These are phyloP conservation scores for Mycteria americana DNA, from an alignment of 2,797 vertebrate species.

Conservation along the genomic window DNA sequence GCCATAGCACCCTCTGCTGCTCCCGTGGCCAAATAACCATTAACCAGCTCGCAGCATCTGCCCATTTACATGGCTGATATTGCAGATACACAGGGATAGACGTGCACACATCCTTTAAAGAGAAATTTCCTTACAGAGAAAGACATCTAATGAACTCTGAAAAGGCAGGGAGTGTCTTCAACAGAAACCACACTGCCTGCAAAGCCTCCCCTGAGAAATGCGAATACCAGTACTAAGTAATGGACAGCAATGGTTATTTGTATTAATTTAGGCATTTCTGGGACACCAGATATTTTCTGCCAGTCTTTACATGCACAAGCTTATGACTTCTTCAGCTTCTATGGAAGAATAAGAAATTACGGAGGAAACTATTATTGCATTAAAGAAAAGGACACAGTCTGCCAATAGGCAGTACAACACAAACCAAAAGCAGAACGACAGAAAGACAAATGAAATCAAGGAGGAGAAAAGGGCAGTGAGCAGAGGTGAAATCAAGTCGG, in stretches of 20 bases:
- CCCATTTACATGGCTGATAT: background rate
- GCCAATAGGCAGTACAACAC: background rate
- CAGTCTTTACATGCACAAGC: background rate
- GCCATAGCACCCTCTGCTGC: constrained; percentile 26
- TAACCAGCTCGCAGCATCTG: background rate
- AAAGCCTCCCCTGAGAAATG: background rate
- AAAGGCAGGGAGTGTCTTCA: background rate
- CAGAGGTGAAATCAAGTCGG: background rate
- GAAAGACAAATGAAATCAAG: background rate
- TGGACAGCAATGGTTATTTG: background rate
- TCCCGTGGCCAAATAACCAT: background rate
- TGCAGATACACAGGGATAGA: background rate
- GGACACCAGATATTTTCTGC: background rate
- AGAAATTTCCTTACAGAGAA: background rate
- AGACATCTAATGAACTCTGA: background rate
- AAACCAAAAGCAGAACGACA: background rate
- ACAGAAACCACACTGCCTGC: background rate
- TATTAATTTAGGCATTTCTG: background rate
- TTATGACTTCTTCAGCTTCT: background rate
- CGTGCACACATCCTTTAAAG: background rate
- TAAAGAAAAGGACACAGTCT: background rate
- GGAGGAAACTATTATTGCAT: background rate
- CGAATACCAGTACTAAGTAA: background rate
- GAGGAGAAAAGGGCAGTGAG: background rate
- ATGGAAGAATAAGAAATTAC: background rate